A percentile compares a stretch with the other conserved stretches of the same genome.
Evolutionary conservation across 2,797 vertebrate genomes (phyloP).

Genomic region (Spondyliosoma cantharus): DNA sequence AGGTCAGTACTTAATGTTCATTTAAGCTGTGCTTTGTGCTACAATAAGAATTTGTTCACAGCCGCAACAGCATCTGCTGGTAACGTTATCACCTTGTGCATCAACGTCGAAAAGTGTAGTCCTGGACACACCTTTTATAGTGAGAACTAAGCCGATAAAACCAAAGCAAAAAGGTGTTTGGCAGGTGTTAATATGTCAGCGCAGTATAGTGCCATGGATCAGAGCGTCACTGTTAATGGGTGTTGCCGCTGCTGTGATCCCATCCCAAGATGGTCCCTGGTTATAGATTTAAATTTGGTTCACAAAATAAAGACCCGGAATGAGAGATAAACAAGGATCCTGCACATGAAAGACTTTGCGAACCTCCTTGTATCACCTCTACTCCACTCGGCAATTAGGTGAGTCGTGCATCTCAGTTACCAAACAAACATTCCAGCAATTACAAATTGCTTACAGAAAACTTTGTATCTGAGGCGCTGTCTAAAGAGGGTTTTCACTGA

Average conservation of each 20-base stretch:
- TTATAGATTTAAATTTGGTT: not conserved
- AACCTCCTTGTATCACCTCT: not conserved
- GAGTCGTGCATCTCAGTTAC: not conserved
- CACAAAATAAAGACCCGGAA: not conserved
- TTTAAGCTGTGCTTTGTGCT: slow-evolving; percentile 1
- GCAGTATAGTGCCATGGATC: too few relatives aligned
- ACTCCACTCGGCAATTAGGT: not conserved
- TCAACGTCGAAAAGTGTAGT: too few relatives aligned
- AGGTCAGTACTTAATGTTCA: not conserved
- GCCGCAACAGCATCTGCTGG: too few relatives aligned
- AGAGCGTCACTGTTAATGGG: too few relatives aligned
- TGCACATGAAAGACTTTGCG: not conserved
- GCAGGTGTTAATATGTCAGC: too few relatives aligned
- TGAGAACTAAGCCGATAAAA: too few relatives aligned
- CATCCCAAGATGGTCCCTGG: too few relatives aligned
- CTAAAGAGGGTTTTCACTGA: slow-evolving; percentile 7
- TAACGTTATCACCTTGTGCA: too few relatives aligned
- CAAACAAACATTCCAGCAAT: slow-evolving; percentile 19
- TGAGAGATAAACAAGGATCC: slow-evolving; percentile 10
- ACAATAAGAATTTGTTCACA: not conserved
- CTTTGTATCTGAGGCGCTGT: not conserved
- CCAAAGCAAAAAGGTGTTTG: too few relatives aligned
- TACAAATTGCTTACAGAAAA: not conserved
- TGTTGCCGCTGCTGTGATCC: too few relatives aligned
- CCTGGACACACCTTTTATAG: too few relatives aligned